Percentiles rank a stretch among this genome's conserved stretches.
These are phyloP conservation scores for Drosophila lowei DNA, from an alignment of 1,140 invertebrate species.

Conservation along the genomic window DNA sequence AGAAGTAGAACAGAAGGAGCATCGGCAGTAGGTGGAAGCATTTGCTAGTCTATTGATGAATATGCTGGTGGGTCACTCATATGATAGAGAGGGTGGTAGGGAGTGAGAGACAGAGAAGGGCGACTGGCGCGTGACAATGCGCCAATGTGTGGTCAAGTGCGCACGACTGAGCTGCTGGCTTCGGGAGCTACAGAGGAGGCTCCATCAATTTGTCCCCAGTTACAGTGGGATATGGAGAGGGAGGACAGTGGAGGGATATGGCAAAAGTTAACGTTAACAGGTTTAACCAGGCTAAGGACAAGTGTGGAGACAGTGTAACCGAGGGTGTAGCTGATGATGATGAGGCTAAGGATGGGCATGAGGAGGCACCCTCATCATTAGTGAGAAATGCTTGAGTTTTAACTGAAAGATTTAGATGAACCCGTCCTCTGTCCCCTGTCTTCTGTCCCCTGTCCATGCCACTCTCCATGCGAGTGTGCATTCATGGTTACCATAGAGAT, in stretches of 20 bases:
- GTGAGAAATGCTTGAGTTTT: constrained; percentile 69
- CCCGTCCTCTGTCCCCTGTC: constrained; percentile 31
- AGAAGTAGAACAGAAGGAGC: constrained; percentile 7
- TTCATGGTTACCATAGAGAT: constrained; percentile 25
- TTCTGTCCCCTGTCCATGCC: not conserved
- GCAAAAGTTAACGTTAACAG: constrained; percentile 78
- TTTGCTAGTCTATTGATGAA: constrained; percentile 74
- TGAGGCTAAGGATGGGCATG: not conserved
- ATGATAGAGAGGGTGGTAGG: constrained; percentile 2
- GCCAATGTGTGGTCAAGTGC: constrained; percentile 79
- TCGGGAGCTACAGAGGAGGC: constrained; percentile 39
- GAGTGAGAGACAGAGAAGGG: not conserved
- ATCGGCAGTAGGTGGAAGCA: constrained; percentile 18
- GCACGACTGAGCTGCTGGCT: constrained; percentile 65
- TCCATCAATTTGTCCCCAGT: constrained; percentile 58
- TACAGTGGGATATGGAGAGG: constrained; percentile 27
- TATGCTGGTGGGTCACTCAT: constrained; percentile 63
- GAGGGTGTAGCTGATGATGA: constrained; percentile 38
- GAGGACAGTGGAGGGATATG: constrained; percentile 22
- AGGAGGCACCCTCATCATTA: constrained; percentile 60
- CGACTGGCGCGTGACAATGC: constrained; percentile 71
- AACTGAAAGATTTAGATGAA: constrained; percentile 57
- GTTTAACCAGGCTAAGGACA: constrained; percentile 78
- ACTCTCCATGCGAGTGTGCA: constrained; percentile 4
- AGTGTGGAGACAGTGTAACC: constrained; percentile 55